Evolutionary conservation across 1,140 invertebrate species (phyloP), one percentile per base, ranked within the genome.

Genomic region (Cotesia chilonis): DNA sequence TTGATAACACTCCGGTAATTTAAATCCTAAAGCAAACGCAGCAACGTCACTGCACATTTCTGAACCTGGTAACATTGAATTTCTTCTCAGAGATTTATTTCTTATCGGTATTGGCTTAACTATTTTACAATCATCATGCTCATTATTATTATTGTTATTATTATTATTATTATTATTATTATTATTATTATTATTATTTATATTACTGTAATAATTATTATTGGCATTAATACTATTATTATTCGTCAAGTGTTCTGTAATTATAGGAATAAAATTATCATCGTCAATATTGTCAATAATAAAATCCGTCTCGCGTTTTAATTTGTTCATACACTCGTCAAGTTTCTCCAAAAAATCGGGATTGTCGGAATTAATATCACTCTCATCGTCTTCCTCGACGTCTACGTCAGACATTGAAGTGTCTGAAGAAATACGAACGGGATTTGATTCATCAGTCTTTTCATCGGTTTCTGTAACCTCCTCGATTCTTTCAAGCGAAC

Each of bases 341-440:
- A 94, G 82, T 78, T 92, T 93, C 69, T 92, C 92, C 52, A 90
- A 83, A 76, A 92, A 90, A 80, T 92, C 91, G 55, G 91, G 90
- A 79, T 90, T 88, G 78, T 91, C 90, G 28, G 88, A 86, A 78
- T 89, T 89, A 37, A 87, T 87, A 78, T 92, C 91, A 54, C 90
- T 90, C 70, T 92, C 90, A 70, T 88, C 90, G 76, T 92, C 91
- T 71, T 88, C 87, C 60, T 88, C 87, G 73, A 90, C 89, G 68
- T 86, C 87, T 2, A 83, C 76, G 76, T 89, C 87, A 63, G 77
- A 80, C 75, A 82, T 81, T 4, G 72, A 78, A 69, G 80, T 72
- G 9, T 80, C 75, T 57, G 79, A 78, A 28, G 79, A 81, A 47
- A 86, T 81, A 9, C 77, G 75, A 74, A 82, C 83, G 9, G 74